Evolutionary conservation across 2,113 vertebrate genomes (phyloP), one percentile per base, ranked within the genome.

Genomic region (Monarcha castaneiventris): DNA sequence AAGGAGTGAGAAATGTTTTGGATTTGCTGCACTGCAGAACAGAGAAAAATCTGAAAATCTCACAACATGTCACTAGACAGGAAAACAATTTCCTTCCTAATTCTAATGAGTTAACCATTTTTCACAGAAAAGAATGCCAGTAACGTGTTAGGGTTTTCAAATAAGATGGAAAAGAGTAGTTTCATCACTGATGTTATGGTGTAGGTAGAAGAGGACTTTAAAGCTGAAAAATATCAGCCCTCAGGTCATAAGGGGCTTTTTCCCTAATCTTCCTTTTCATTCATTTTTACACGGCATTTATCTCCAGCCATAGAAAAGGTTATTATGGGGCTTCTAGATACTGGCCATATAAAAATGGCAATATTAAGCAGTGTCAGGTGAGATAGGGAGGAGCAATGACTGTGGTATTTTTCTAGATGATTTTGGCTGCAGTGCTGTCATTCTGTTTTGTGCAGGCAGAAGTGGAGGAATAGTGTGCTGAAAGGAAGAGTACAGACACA

Each of bases 141-240:
- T 94, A 92, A 75, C 29, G 52, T 64, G 64, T 93, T 94, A 92
- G 72, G 5, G 35, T 87, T 97, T 97, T 96, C 93, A 94, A 81
- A 96, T 92, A 94, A 94, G 93, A 93, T 78, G 80, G 76, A 94
- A 81, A 93, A 93, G 92, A 80, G 92, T 92, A 94, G 88, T 92
- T 96, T 96, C 79, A 93, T 86, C 95, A 64, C 61, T 92, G 79
- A 84, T 89, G 61, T 84, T 96, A 90, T 54, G 85, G 85, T 86
- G 48, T 64, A 96, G 79, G 90, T 89, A 92, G 93, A 80, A 91
- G 82, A 94, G 87, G 90, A 94, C 64, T 90, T 96, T 94, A 97
- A 95, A 90, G 72, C 79, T 96, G 93, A 97, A 95, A 97, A 95
- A 96, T 96, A 93, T 81, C 93, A 92, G 88, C 93, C 93, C 92